Evolutionary conservation across 2,797 vertebrate species (phyloP), one percentile per base, ranked within the genome.

Genomic region (Sebastes itinus): DNA sequence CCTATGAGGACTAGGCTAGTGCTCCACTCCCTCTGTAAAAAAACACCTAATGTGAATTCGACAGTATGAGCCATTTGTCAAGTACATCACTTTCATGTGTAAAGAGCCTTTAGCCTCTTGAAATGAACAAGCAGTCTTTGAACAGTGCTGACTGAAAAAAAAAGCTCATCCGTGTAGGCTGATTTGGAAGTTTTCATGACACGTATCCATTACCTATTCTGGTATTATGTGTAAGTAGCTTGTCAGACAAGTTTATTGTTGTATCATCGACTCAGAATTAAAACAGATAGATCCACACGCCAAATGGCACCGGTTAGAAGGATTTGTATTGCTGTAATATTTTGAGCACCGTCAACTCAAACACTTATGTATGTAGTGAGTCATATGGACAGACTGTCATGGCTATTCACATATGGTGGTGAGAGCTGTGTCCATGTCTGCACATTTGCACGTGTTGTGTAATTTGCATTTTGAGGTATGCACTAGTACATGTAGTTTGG

Each of bases 11-110:
- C 7, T 6, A 72, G 18, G 18, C 10, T 52, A 67, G 27, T 61
- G 30, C 25, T 42, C 49, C 38, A 22, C 27, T 71, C 58, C 16
- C 32, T n/a, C 16, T 38, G 4, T 28, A n/a, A 4, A 20, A n/a
- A 58, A 58, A 52, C 7, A 22, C 27, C 30, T 68, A 75, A 80
- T 81, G 70, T 81, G 25, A 83, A 84, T 61, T 56, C 55, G 54
- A 80, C 11, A 4, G 60, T 38, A 60, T 72, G 78, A 74, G 75
- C 60, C 81, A 82, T 77, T 79, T 75, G 42, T 83, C 27, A 77
- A 63, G 56, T 62, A n/a, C 55, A 72, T 27, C n/a, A 32, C 32
- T 71, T n/a, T n/a, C 46, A 30, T 49, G 61, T 59, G n/a, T 49
- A 30, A 79, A 71, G 32, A 64, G 35, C 33, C 32, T 72, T 27